Percentiles rank a stretch among this genome's conserved stretches.
Conservation (phyloP, 2,113 vertebrate genomes). For the Limnothrissa miodon region DNA sequence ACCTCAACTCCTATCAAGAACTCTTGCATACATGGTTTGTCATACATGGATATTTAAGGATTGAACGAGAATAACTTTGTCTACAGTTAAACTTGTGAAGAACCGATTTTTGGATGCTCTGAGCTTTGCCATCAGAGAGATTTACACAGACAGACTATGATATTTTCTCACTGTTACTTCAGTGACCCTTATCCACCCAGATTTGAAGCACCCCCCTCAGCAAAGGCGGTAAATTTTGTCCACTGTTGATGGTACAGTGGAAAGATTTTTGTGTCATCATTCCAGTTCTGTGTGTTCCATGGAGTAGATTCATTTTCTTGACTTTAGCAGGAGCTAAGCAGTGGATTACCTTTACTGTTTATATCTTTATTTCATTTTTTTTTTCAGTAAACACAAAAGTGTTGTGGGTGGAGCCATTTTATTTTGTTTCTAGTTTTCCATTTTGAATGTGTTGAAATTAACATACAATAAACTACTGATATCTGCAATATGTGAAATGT, state of each 20-base stretch:
- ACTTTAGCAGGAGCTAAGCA: constrained; percentile 80
- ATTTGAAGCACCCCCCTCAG: constrained; percentile 61
- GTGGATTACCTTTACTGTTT: constrained; percentile 82
- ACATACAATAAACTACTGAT: constrained; percentile 99
- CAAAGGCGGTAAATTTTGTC: constrained; percentile 66
- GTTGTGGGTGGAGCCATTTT: constrained; percentile 83
- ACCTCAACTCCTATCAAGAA: background rate
- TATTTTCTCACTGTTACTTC: constrained; percentile 44
- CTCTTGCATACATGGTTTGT: background rate
- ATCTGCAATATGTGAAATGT: constrained; percentile 84
- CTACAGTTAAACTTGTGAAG: background rate
- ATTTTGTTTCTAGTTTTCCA: constrained; percentile 66
- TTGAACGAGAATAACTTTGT: background rate
- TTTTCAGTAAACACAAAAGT: constrained; percentile 78
- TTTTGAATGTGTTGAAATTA: constrained; percentile 97
- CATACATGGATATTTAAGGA: background rate
- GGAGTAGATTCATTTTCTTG: constrained; percentile 74
- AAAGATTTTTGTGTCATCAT: constrained; percentile 75
- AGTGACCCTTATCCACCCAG: constrained; percentile 36
- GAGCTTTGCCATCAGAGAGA: background rate
- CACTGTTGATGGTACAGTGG: constrained; percentile 68
- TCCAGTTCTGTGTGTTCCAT: constrained; percentile 66
- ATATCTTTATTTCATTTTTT: constrained; percentile 84
- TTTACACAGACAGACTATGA: constrained; percentile 45
- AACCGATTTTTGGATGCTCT: background rate